Evolutionary conservation across 1,140 invertebrate genomes (phyloP).

Genomic region (Globodera ellingtonae): DNA sequence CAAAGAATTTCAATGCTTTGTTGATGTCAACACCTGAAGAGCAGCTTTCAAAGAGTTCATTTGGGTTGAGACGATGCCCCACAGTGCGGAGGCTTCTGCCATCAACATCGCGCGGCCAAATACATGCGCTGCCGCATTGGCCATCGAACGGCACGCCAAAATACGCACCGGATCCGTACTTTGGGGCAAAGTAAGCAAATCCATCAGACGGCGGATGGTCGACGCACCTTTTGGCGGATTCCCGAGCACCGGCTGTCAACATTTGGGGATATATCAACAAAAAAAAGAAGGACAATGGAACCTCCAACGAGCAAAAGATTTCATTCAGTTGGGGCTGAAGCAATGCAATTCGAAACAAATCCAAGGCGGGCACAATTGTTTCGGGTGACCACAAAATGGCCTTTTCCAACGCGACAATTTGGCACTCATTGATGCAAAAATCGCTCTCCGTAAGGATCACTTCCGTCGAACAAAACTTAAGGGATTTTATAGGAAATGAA

Average conservation of each 20-base stretch:
- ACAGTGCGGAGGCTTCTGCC: slow-evolving; percentile 20
- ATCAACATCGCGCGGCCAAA: slow-evolving; percentile 45
- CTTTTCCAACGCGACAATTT: slow-evolving; percentile 41
- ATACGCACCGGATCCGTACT: slow-evolving; percentile 39
- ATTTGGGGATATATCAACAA: not conserved
- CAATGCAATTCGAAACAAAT: slow-evolving; percentile 55
- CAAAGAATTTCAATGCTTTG: not conserved
- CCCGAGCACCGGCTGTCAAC: slow-evolving; percentile 18
- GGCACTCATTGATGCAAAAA: slow-evolving; percentile 32
- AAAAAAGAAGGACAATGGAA: not conserved
- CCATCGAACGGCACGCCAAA: slow-evolving; percentile 52
- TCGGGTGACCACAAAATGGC: slow-evolving; percentile 51
- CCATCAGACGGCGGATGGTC: slow-evolving; percentile 28
- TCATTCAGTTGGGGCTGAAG: slow-evolving; percentile 49
- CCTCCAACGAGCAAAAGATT: slow-evolving; percentile 48
- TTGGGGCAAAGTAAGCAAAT: slow-evolving; percentile 41
- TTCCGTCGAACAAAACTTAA: slow-evolving; percentile 32
- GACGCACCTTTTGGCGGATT: slow-evolving; percentile 24
- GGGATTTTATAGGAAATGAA: not conserved
- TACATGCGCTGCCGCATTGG: slow-evolving; percentile 50
- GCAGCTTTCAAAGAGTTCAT: slow-evolving; percentile 28
- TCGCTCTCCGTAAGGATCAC: slow-evolving; percentile 24
- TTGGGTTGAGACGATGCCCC: slow-evolving; percentile 27
- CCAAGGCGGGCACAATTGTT: slow-evolving; percentile 46
- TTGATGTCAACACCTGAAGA: slow-evolving; percentile 32